Base-by-base conservation (phyloP, 2,888 invertebrate species). In the Gnatocerus cornutus region DNA sequence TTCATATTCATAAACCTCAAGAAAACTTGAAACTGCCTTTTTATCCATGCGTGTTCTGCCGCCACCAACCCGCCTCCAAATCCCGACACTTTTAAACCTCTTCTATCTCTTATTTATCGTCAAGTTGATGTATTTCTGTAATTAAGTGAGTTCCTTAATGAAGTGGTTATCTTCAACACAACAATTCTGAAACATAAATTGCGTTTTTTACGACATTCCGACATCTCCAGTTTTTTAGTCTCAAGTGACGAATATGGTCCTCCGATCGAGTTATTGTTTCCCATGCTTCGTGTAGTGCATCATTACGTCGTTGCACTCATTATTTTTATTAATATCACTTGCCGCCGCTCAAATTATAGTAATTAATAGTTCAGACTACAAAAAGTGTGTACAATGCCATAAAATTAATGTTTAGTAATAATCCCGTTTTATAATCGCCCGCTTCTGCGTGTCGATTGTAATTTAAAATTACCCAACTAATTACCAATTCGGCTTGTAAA, bases 351-450 rank as follows among this genome's bases (percentile, higher is more conserved):
- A 3, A 43, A 43, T 43, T 10, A 43, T 12, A 43, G 14, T 12
- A 43, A 43, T 43, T 14, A 43, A 43, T 8, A 43, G 2, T 8
- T 43, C 27, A n/a, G 16, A 9, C 48, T 14, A 10, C 27, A 10
- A 4, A 7, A 48, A 48, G 27, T 21, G 48, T 48, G 48, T 5
- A n/a, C 9, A 48, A 9, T 4, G 5, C 5, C 48, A 27, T 48
- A 21, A 48, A 48, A 21, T 27, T 48, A 48, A 48, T 48, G 48
- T 48, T 16, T 48, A 48, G 3, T 48, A 48, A 48, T 43, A 10
- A 43, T 13, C 16, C 48, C 8, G 48, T 27, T 21, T 8, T 16
- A 48, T 48, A 48, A 48, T 48, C 21, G 21, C 21, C 21, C 21
- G 9, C 16, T 7, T 48, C 7, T 48, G 48, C 48, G 48, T 48